Base-by-base conservation (phyloP, 2,888 invertebrate genomes). In the Nezara viridula region DNA sequence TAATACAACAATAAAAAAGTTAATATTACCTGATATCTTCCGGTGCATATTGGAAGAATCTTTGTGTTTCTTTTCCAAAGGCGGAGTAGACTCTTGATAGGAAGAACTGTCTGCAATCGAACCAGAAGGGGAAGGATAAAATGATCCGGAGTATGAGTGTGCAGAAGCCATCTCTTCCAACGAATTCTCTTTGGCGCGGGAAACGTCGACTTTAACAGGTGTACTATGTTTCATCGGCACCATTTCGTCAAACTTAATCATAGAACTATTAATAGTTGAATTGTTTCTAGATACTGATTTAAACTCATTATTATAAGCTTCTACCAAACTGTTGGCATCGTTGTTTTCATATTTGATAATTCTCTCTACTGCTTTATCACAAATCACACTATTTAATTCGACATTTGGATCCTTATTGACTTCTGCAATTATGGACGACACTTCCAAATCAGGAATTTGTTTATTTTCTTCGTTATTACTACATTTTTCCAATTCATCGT, bases 11-110 rank as follows among this genome's bases (percentile, higher is more conserved):
- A n/a, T n/a, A 81, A 47, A 44, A 47, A 37, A 32, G 32, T 21
- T 47, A 32, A 24, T n/a, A 37, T 86, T 81, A 89, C 89, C 89
- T 49, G 81, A 73, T 49, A 77, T 77, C 86, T 86, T 77, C 24
- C 50, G 44, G 40, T 89, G 89, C 47, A 89, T 44, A 44, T 89
- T 89, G 66, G 52, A 47, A 19, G 89, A 89, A 81, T 89, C 89
- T 32, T 89, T 89, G 9, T 50, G n/a, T 50, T 86, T 86, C 77
- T 89, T 89, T 32, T 89, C 89, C 27, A 40, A 44, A 32, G 89
- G 89, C 6, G 89, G 81, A n/a, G 89, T 49, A n/a, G 89, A 86
- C 14, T 90, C 87, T 86, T 90, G 89, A 52, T 89, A 89, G 16
- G 89, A 86, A 32, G 73, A 60, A 27, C 52, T 66, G 21, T 89